Evolutionary conservation across 1,140 invertebrate species (phyloP).

Genomic region (Listronotus bonariensis): DNA sequence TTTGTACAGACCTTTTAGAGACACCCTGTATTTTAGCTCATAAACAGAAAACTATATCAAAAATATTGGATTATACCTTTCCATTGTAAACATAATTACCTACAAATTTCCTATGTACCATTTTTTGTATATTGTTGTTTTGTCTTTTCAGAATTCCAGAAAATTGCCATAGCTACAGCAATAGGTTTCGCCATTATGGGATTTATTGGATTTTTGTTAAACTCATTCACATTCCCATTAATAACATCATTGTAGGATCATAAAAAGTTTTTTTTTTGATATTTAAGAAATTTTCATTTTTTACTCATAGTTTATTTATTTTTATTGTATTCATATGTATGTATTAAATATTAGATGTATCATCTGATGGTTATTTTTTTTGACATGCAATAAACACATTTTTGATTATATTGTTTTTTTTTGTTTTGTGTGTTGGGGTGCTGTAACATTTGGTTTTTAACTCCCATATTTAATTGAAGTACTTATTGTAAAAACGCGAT

Average conservation of each 20-base stretch:
- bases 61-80: too few species aligned
- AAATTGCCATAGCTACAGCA: constrained; percentile 98
- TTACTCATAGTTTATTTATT: constrained; percentile 37
- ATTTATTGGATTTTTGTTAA: constrained; percentile 99
- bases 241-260: constrained; percentile 96
- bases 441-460: too few species aligned
- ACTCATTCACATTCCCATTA: constrained; percentile 99
- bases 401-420: not conserved
- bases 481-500: too few species aligned
- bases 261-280: constrained; percentile 51
- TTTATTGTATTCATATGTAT: constrained; percentile 16
- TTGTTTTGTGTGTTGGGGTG: not conserved
- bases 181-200: constrained; percentile 99
- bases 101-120: too few species aligned
- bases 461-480: too few species aligned
- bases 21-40: too few species aligned
- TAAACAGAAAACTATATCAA: too few species aligned
- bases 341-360: constrained; percentile 24
- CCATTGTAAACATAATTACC: too few species aligned
- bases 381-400: constrained; percentile 13
- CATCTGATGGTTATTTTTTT: constrained; percentile 23
- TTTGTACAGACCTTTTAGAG: too few species aligned
- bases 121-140: too few species aligned
- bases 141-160: constrained; percentile 92
- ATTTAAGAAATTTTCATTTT: constrained; percentile 11